Evolutionary conservation across 92 coral and sea anemone species (phyloP), one percentile per base, ranked within the genome.

Genomic region (Epizoanthus illoricatus): DNA sequence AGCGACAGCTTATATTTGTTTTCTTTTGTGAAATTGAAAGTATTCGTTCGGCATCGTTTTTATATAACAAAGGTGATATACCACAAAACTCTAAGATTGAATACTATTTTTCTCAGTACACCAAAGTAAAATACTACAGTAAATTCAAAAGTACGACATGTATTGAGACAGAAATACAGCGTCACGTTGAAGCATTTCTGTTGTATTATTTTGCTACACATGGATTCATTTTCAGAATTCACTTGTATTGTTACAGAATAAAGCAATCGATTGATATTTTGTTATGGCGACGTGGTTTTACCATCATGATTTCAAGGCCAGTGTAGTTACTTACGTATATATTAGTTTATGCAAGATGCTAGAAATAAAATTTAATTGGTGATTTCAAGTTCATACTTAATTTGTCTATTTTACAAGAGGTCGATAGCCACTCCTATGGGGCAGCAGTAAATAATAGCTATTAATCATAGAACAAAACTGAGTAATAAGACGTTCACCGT

Each of bases 11-110:
- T 71, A 12, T 57, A 47, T 55, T 74, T 56, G 65, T 74, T 74
- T 57, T 59, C 69, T 33, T 58, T 75, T 75, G 72, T 75, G 54
- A 41, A 75, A 75, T 49, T 49, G 63, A 75, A 75, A 57, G 21
- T 0, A 75, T 18, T 18, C 81, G 19, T 60, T 75, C 56, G 40
- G 57, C 81, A 60, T 60, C 56, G 33, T 60, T 75, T 75, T 52
- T 75, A 75, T 28, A 75, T n/a, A 75, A 60, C 57, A 75, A 59
- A 40, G 47, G 43, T 18, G 55, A 75, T 13, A 24, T 40, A 39
- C 40, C 40, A 60, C 40, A n/a, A 17, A 41, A 52, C 21, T n/a
- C 40, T 17, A 39, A 10, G 11, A 74, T 6, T 33, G 17, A 17
- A 39, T 58, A 55, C n/a, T 43, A 36, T 52, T 21, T 12, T 56